phyloP scores from a whole-genome alignment of 2,888 invertebrate genomes.

The Pachycephus smyrnensis region DNA sequence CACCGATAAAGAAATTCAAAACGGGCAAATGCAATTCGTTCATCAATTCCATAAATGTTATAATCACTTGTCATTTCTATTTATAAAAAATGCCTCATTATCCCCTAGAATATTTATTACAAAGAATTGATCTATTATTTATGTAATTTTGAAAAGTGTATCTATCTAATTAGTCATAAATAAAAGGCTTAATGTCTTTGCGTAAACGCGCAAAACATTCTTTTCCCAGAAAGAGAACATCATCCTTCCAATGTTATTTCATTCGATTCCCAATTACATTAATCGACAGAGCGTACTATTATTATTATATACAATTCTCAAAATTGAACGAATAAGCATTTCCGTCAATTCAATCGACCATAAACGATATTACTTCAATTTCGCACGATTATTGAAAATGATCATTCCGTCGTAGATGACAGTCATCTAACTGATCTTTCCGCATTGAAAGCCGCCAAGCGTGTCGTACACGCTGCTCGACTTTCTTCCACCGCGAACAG shows the following conservation, averaged over 20 bases:
- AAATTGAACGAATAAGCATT: neutral
- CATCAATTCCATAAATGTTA: neutral
- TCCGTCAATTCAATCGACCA: neutral
- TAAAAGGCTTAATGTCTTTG: neutral
- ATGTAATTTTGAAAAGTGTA: neutral
- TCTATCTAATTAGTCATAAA: neutral
- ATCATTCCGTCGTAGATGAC: neutral
- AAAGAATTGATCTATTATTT: neutral
- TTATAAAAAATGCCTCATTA: neutral
- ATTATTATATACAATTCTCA: neutral
- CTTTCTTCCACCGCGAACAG: conserved; percentile 25
- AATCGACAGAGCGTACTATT: neutral
- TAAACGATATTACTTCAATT: neutral
- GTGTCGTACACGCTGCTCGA: neutral
- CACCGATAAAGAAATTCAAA: neutral
- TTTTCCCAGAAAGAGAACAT: neutral
- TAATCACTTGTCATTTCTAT: neutral
- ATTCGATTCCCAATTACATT: neutral
- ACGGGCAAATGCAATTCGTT: neutral
- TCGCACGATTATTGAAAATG: neutral
- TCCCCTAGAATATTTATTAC: neutral
- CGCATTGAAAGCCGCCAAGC: neutral
- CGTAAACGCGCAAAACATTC: neutral
- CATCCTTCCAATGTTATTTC: neutral
- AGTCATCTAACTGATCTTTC: neutral